These are phyloP conservation scores for Diplodus puntazzo DNA, from an alignment of 2,797 vertebrate species.

Conservation along the genomic window DNA sequence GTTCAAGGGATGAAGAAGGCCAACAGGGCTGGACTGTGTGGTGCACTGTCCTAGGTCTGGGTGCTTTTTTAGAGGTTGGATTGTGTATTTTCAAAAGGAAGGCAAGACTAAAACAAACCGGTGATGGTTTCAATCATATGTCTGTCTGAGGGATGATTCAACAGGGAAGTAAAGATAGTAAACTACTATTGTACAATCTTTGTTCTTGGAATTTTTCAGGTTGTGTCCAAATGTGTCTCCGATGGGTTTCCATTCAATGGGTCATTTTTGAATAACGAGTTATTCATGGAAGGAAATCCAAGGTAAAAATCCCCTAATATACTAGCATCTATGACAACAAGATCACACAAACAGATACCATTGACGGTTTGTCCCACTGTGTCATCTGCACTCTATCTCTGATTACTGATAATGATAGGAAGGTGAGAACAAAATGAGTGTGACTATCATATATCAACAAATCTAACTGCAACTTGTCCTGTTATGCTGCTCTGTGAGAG, in stretches of 20 bases:
- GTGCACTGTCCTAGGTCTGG: conserved; percentile 40
- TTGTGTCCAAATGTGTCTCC: conserved; percentile 20
- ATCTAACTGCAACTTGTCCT: neutral
- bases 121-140: conserved; percentile 48
- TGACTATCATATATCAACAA: conserved; percentile 26
- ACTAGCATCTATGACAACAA: neutral
- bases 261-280: conserved; percentile 28
- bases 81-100: conserved; percentile 75
- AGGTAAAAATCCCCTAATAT: conserved; percentile 57
- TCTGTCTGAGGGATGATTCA: conserved; percentile 59
- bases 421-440: neutral
- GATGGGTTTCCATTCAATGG: neutral
- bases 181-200: conserved; percentile 9
- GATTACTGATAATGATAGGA: conserved; percentile 11
- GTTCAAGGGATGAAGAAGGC: conserved; percentile 42
- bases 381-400: neutral
- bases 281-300: conserved; percentile 56
- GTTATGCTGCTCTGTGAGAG: neutral
- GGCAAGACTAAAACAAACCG: conserved; percentile 68
- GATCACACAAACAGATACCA: neutral
- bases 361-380: neutral
- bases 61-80: conserved; percentile 56
- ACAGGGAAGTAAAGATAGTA: conserved; percentile 40
- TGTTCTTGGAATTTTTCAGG: conserved; percentile 10
- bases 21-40: conserved; percentile 56